Conservation (phyloP, 1,140 invertebrate species). For the Pseudomyrmex gracilis region DNA sequence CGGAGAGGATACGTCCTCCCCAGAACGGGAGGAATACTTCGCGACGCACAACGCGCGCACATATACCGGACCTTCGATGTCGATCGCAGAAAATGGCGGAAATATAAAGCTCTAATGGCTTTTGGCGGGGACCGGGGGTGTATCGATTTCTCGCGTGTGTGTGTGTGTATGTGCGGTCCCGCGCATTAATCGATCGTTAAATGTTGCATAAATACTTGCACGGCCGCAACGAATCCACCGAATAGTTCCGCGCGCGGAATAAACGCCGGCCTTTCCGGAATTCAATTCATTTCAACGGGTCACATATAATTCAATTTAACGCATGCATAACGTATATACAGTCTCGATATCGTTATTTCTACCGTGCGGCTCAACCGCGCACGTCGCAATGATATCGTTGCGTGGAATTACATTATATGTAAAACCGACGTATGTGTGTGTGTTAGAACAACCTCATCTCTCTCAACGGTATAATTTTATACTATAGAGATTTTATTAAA, state of each 20-base stretch:
- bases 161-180: background rate
- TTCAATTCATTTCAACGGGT: conserved; percentile 51
- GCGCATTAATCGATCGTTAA: conserved; percentile 58
- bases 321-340: background rate
- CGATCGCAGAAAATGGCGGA: conserved; percentile 56
- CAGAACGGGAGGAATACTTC: background rate
- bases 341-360: conserved; percentile 32
- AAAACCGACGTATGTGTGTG: background rate
- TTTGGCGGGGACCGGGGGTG: conserved; percentile 28
- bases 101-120: conserved; percentile 58
- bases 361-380: conserved; percentile 8
- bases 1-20: conserved; percentile 28
- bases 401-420: background rate
- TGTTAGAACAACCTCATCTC: background rate
- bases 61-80: conserved; percentile 19
- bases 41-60: conserved; percentile 28
- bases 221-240: conserved; percentile 42
- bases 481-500: too few species aligned
- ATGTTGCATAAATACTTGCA: conserved; percentile 59
- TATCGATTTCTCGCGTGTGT: conserved; percentile 32
- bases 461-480: background rate
- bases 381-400: background rate
- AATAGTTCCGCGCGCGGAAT: conserved; percentile 34
- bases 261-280: conserved; percentile 32
- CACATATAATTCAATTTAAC: conserved; percentile 59